These are phyloP conservation scores for Etheostoma nigrum DNA, from an alignment of 2,797 vertebrate genomes.

Conservation along the genomic window DNA sequence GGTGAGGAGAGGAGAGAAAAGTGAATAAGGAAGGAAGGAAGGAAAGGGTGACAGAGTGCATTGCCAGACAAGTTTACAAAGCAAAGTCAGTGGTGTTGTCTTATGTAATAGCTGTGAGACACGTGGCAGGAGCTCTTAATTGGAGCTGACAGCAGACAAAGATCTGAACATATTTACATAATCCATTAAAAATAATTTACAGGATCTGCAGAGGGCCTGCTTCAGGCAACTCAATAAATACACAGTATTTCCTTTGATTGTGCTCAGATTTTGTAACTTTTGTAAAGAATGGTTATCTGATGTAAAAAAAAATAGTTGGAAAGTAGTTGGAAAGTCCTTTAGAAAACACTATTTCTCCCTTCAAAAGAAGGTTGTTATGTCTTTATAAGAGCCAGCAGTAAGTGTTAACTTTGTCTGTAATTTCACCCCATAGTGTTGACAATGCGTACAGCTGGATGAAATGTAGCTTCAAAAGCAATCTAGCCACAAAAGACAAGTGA, in stretches of 20 bases:
- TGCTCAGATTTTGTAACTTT: background rate
- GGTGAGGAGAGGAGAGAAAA: conserved; percentile 62
- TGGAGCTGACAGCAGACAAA: background rate
- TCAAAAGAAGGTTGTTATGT: background rate
- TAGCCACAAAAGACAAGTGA: conserved; percentile 32
- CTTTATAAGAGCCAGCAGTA: background rate
- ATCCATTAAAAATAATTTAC: background rate
- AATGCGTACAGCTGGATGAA: conserved; percentile 20
- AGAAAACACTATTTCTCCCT: background rate
- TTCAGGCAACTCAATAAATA: background rate
- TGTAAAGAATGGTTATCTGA: background rate
- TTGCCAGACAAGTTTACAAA: background rate
- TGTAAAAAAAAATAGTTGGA: background rate
- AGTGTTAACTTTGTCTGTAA: conserved; percentile 12
- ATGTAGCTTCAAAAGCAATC: conserved; percentile 19
- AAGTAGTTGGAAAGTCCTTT: background rate
- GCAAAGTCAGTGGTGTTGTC: background rate
- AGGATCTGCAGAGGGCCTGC: background rate
- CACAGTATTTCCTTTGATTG: background rate
- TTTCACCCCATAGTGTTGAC: background rate
- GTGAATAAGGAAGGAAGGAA: conserved; percentile 60
- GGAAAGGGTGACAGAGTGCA: background rate
- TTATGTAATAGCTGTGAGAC: background rate
- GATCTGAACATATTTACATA: conserved; percentile 8
- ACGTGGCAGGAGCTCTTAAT: background rate